Conservation (phyloP, 2,888 invertebrate species). For the Sthenelais limicola region DNA sequence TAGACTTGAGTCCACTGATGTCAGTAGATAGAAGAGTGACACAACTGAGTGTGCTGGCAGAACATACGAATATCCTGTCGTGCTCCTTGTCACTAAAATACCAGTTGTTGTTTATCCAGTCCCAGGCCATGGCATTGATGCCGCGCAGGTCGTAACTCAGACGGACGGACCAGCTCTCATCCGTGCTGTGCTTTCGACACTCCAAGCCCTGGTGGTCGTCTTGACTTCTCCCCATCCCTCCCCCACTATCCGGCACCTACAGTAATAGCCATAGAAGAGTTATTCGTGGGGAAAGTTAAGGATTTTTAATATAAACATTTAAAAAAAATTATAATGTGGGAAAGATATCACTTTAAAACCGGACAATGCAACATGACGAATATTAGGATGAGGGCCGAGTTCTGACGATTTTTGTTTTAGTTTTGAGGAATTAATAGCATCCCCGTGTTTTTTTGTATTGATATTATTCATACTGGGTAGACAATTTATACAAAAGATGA, state of each 20-base stretch:
- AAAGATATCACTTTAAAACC: too few species aligned
- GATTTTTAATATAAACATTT: too few species aligned
- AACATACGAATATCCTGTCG: conserved; percentile 83
- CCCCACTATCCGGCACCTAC: conserved; percentile 3
- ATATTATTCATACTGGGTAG: too few species aligned
- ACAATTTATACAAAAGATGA: too few species aligned
- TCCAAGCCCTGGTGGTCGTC: neutral
- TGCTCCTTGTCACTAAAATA: conserved; percentile 83
- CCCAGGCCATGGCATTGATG: conserved; percentile 79
- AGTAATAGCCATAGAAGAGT: too few species aligned
- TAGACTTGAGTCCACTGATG: conserved; percentile 80
- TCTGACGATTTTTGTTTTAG: too few species aligned
- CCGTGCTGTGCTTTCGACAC: neutral
- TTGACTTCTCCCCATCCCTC: neutral
- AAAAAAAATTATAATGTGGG: too few species aligned
- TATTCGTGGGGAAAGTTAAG: too few species aligned
- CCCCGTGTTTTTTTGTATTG: too few species aligned
- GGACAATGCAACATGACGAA: too few species aligned
- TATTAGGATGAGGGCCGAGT: too few species aligned
- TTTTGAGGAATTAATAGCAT: too few species aligned
- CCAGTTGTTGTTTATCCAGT: conserved; percentile 91
- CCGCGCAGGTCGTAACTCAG: conserved; percentile 74
- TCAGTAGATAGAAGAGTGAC: conserved; percentile 80
- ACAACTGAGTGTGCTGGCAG: conserved; percentile 78
- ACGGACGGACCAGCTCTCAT: conserved; percentile 3